Base-by-base conservation (phyloP, 2,797 vertebrate species). In the Melanotaenia trifasciata region DNA sequence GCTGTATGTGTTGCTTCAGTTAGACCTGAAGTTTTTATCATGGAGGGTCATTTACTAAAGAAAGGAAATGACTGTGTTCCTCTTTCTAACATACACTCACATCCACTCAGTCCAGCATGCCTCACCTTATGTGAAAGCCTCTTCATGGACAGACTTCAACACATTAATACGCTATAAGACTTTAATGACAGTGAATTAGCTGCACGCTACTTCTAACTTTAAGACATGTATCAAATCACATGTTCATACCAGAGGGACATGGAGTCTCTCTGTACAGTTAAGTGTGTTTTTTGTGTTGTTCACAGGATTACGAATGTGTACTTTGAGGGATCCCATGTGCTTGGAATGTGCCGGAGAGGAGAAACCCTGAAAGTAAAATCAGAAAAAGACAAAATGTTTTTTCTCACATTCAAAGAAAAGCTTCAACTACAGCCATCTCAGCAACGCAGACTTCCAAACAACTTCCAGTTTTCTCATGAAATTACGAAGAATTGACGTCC, bases 401-500 rank as follows among this genome's bases (percentile, higher is more conserved):
- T 58, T 62, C 54, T 76, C 68, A 84, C 80, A 87, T 81, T 35
- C 79, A 86, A 65, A 72, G 64, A 72, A 78, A 76, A 73, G 30
- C 35, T 67, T 79, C 5, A 33, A 60, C 60, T 2, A 43, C 50
- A 51, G 35, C 50, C 56, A 38, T 28, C 54, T 64, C 58, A 50
- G 66, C 50, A 1, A 58, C 47, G 50, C 43, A 78, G 58, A 79
- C 43, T 69, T 14, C 43, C 2, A 40, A 40, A 14, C 9, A 2
- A 36, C 35, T 35, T 35, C 33, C 36, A 12, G 36, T 38, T 38
- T 38, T 38, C 36, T 38, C 47, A 30, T 77, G 63, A 4, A 78
- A 67, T 30, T 0, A 0, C 40, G 57, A 24, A 16, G 7, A 45
- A 11, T 9, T 0, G 61, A 67, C 50, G 58, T 77, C 18, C 43